Evolutionary conservation across 2,113 vertebrate genomes (phyloP).

Genomic region (Prietella phreatophila): DNA sequence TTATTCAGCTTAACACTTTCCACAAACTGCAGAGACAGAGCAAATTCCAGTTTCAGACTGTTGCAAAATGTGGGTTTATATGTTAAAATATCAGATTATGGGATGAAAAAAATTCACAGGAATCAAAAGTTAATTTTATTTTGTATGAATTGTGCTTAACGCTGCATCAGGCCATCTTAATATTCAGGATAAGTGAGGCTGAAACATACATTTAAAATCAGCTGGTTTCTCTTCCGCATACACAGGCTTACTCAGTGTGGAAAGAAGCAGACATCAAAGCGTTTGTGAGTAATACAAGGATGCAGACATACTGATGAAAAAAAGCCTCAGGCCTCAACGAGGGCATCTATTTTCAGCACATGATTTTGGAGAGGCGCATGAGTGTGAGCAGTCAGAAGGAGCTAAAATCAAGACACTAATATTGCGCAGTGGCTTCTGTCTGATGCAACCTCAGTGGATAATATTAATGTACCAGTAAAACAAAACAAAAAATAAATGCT

Average conservation of each 20-base stretch:
- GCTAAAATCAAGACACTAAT: background rate
- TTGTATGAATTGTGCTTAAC: background rate
- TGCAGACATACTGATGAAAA: background rate
- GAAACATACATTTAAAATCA: background rate
- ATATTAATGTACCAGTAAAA: background rate
- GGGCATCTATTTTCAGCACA: constrained; percentile 39
- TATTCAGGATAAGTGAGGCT: background rate
- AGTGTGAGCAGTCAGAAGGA: background rate
- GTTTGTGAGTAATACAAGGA: background rate
- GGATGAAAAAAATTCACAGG: background rate
- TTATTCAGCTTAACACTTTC: constrained; percentile 79
- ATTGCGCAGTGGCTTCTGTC: background rate
- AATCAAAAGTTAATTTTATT: background rate
- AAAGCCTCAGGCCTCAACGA: background rate
- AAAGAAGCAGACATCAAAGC: background rate
- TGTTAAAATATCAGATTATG: background rate
- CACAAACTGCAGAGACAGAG: constrained; percentile 72
- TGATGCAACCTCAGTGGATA: background rate
- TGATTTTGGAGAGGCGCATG: background rate
- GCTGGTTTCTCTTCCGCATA: background rate
- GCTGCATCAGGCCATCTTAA: background rate
- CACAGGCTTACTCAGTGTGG: background rate
- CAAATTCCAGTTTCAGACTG: background rate
- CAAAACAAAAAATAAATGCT: background rate
- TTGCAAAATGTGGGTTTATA: too few relatives aligned